Evolutionary conservation across 2,113 vertebrate genomes (phyloP).

Genomic region (Ophiodon elongatus): DNA sequence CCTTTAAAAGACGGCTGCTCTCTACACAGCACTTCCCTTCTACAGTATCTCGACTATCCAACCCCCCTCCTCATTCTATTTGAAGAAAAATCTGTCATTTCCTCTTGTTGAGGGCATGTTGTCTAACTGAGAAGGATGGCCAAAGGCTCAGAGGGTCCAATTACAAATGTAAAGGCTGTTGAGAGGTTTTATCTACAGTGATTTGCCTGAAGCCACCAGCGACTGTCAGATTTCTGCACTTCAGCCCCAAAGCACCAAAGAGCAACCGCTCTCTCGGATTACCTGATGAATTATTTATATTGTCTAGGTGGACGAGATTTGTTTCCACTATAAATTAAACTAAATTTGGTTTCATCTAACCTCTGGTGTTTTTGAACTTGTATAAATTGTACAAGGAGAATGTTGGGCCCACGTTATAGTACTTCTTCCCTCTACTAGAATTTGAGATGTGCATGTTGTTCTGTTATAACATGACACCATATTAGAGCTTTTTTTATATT

Average conservation of each 20-base stretch:
- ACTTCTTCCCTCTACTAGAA: background rate
- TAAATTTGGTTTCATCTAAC: conserved; percentile 38
- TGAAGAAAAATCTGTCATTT: conserved; percentile 56
- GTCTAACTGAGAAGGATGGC: conserved; percentile 29
- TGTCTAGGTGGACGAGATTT: conserved; percentile 37
- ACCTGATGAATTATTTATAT: conserved; percentile 75
- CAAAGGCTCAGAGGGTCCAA: conserved; percentile 57
- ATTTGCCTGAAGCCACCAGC: conserved; percentile 62
- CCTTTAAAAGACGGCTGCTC: conserved; percentile 23
- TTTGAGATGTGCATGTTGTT: conserved; percentile 29
- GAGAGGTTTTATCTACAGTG: conserved; percentile 64
- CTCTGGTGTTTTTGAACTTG: conserved; percentile 33
- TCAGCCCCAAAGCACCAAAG: conserved; percentile 45
- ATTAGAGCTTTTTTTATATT: background rate
- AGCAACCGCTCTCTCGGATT: conserved; percentile 40
- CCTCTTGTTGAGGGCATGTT: conserved; percentile 48
- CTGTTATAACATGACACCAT: conserved; percentile 4
- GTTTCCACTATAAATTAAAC: conserved; percentile 45
- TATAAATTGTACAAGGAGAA: conserved; percentile 31
- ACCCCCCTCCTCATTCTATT: conserved; percentile 7
- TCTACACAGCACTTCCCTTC: conserved; percentile 1
- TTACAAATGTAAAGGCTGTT: conserved; percentile 64
- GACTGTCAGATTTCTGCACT: conserved; percentile 58
- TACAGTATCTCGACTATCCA: background rate
- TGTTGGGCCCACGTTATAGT: background rate